These are phyloP conservation scores for Philonicus albiceps DNA, from an alignment of 2,888 invertebrate species.

Conservation along the genomic window DNA sequence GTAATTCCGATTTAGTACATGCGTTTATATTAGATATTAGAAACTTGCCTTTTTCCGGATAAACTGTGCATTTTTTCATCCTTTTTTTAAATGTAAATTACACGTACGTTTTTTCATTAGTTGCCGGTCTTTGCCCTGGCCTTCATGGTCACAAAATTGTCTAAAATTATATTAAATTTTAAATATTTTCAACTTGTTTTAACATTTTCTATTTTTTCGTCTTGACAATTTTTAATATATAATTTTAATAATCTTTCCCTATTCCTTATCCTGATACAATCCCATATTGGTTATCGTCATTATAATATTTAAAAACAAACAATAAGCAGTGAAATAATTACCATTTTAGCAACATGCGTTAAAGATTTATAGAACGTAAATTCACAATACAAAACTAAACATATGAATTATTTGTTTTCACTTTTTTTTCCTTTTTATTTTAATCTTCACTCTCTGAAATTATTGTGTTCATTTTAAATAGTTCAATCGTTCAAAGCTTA, in stretches of 20 bases:
- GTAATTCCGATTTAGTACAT: not conserved
- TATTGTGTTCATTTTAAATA: not conserved
- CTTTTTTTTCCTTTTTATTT: not conserved
- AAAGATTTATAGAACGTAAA: not conserved
- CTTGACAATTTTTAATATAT: constrained; percentile 13
- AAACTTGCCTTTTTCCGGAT: not conserved
- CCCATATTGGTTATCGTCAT: not conserved
- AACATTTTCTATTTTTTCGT: constrained; percentile 9
- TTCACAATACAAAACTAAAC: not conserved
- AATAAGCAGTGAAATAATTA: not conserved
- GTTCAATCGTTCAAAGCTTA: constrained; percentile 3
- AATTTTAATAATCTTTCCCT: constrained; percentile 17
- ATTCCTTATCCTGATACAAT: not conserved
- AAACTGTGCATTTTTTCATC: not conserved
- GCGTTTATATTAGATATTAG: not conserved
- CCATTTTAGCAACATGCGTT: not conserved
- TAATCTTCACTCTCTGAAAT: not conserved
- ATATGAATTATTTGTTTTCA: not conserved
- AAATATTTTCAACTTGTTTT: constrained; percentile 13
- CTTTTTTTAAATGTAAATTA: not conserved
- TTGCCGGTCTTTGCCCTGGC: not conserved
- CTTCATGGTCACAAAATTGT: not conserved
- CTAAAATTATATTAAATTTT: constrained; percentile 17
- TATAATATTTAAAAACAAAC: not conserved
- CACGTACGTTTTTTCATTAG: not conserved